Evolutionary conservation across 1,140 invertebrate genomes (phyloP).

Genomic region (Venturia canescens): DNA sequence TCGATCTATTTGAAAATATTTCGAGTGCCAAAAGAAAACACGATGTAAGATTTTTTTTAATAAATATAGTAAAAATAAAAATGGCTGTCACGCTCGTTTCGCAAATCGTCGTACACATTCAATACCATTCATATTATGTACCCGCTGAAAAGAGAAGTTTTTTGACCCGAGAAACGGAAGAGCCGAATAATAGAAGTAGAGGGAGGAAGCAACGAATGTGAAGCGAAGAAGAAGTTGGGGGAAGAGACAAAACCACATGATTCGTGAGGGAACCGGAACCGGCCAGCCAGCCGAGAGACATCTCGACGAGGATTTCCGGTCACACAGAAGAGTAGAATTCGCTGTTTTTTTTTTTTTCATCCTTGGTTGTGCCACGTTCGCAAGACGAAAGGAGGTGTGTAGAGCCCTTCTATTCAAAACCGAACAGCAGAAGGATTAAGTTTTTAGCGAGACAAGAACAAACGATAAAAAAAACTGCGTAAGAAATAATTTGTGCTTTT

Average conservation of each 20-base stretch:
- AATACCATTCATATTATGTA: conserved; percentile 18
- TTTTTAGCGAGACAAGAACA: too few species aligned
- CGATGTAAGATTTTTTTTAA: too few species aligned
- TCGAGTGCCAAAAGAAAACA: too few species aligned
- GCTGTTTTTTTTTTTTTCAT: conserved; percentile 39
- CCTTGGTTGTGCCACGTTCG: conserved; percentile 13
- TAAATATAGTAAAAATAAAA: background rate
- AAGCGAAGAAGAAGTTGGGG: conserved; percentile 45
- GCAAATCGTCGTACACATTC: conserved; percentile 6
- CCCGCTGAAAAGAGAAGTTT: conserved; percentile 46
- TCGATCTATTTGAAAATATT: background rate
- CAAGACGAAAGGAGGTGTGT: background rate
- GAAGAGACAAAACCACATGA: conserved; percentile 57
- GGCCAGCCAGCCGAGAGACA: conserved; percentile 50
- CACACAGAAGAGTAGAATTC: conserved; percentile 49
- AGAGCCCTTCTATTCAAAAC: background rate
- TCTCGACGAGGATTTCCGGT: conserved; percentile 56
- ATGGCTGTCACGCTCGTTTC: background rate
- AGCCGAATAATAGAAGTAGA: conserved; percentile 53
- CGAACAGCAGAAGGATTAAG: background rate
- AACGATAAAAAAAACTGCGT: too few species aligned
- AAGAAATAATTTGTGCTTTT: too few species aligned
- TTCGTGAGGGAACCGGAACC: conserved; percentile 46
- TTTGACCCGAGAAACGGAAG: conserved; percentile 51
- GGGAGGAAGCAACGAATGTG: conserved; percentile 1